phyloP scores from a whole-genome alignment of 2,797 vertebrate genomes.

The Triplophysa bombifrons region DNA sequence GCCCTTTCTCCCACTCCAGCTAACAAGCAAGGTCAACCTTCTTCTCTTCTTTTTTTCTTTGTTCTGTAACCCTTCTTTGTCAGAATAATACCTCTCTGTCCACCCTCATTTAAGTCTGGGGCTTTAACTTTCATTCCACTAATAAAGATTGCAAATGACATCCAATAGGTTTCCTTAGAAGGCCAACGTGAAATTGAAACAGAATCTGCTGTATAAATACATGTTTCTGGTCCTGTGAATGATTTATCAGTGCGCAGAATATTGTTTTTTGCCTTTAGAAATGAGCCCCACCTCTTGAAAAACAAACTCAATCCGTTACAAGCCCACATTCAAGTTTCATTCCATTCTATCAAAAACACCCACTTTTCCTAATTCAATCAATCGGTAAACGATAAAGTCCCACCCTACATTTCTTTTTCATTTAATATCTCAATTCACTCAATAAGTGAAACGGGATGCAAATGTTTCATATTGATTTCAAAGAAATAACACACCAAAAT shows the following conservation, averaged over 20 bases:
- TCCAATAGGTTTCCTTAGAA: no score
- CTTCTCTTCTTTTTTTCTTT: neutral
- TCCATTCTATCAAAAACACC: neutral
- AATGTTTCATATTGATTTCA: neutral
- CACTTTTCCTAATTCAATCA: neutral
- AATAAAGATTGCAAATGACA: neutral
- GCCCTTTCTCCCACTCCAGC: conserved; percentile 31
- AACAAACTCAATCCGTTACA: neutral
- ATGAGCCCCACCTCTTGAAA: neutral
- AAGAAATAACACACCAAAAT: no score
- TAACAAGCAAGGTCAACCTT: conserved; percentile 5
- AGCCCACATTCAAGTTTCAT: neutral
- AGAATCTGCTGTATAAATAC: neutral
- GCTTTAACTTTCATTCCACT: neutral
- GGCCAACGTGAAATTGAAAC: neutral
- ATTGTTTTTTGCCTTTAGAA: neutral
- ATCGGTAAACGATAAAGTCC: neutral
- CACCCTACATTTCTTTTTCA: neutral
- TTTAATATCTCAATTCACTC: neutral
- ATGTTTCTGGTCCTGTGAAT: neutral
- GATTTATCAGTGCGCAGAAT: neutral
- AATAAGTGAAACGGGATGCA: neutral
- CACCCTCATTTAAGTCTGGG: neutral
- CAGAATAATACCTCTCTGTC: neutral
- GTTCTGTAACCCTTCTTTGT: neutral